Conservation (phyloP, 2,797 vertebrate genomes). For the Poliocrania exsul region DNA sequence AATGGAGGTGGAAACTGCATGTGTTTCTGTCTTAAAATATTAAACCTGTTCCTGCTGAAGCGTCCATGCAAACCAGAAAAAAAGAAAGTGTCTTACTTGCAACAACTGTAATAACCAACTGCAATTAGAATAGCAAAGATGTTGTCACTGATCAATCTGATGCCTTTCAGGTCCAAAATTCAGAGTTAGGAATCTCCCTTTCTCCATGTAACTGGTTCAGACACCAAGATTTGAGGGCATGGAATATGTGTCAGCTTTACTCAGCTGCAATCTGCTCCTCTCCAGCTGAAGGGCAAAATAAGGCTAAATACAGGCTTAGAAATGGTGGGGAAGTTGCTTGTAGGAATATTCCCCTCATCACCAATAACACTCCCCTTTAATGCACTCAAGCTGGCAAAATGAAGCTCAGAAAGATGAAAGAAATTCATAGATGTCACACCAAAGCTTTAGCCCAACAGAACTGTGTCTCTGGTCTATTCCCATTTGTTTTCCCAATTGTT, state of each 20-base stretch:
- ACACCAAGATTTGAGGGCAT: background rate
- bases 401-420: background rate
- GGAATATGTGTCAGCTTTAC: fast-evolving
- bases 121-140: background rate
- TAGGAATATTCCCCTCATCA: background rate
- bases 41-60: background rate
- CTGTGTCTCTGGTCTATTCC: background rate
- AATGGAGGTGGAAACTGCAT: background rate
- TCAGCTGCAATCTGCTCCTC: background rate
- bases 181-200: background rate
- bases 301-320: background rate
- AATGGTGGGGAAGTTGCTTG: background rate
- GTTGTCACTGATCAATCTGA: background rate
- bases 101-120: background rate
- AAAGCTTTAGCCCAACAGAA: background rate
- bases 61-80: background rate
- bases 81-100: background rate
- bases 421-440: background rate
- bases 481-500: slow-evolving; percentile 25
- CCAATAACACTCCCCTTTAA: background rate
- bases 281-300: background rate
- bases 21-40: background rate
- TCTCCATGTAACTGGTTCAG: background rate
- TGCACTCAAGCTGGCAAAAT: background rate
- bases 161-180: background rate